Percentiles rank a stretch among this genome's conserved stretches.
These are phyloP conservation scores for Drosophila atroscutellata DNA, from an alignment of 2,888 invertebrate genomes.

Conservation along the genomic window DNA sequence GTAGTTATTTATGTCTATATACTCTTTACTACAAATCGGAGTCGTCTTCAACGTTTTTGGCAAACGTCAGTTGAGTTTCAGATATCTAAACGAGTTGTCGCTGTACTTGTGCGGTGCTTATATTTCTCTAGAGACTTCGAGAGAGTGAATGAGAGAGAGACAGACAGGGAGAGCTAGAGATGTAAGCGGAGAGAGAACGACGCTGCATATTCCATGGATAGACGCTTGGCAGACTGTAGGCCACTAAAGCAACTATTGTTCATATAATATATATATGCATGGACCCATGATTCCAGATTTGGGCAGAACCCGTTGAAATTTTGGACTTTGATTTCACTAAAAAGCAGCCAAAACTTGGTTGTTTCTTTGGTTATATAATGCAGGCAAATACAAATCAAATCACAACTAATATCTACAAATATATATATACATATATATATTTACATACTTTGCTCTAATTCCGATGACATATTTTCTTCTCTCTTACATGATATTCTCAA, in stretches of 20 bases:
- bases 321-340: not conserved
- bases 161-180: not conserved
- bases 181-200: not conserved
- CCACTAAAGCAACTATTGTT: not conserved
- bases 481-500: constrained; percentile 25
- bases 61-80: constrained; percentile 32
- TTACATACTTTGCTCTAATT: constrained; percentile 11
- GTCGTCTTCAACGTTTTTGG: not conserved
- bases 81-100: constrained; percentile 32
- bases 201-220: constrained; percentile 24
- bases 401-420: not conserved
- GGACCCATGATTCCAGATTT: not conserved
- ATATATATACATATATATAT: not conserved
- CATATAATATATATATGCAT: not conserved
- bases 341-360: not conserved
- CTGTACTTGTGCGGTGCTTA: not conserved
- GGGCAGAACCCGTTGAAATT: not conserved
- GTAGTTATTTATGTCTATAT: not conserved
- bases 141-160: not conserved
- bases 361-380: not conserved
- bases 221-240: constrained; percentile 50
- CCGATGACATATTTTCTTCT: constrained; percentile 19
- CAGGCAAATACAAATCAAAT: not conserved
- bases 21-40: not conserved
- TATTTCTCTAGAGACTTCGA: not conserved